Evolutionary conservation across 2,113 vertebrate species (phyloP), one percentile per base, ranked within the genome.

Genomic region (Thunnus thynnus): DNA sequence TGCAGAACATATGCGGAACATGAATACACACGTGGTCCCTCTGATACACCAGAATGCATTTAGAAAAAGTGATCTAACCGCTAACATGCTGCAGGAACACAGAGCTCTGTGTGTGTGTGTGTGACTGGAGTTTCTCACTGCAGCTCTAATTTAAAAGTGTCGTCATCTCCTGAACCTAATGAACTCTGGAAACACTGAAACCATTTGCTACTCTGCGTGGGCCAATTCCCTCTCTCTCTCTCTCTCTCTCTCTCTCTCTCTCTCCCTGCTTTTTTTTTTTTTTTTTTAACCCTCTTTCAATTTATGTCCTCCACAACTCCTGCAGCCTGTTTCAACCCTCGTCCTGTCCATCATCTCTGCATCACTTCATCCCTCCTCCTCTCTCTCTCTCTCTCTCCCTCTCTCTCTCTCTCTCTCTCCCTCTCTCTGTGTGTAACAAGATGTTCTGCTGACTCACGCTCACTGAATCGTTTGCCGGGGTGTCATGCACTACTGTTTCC

Each of bases 361-460:
- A 17, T 69, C 52, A n/a, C 46, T 48, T 41, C 76, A 36, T 30
- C 22, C 13, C 36, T n/a, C 22, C 22, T 64, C 50, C 61, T 20
- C 16, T 7, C 5, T 36, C 32, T 4, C 57, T 66, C 27, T 74
- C 41, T 68, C 52, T 25, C 47, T 76, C 52, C 61, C 67, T 71
- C 61, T 12, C 58, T 32, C 48, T 22, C 50, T 13, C 73, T n/a
- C 77, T 63, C 13, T 8, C 57, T 18, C 32, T 64, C 13, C 17
- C 48, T 47, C 13, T 51, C 30, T 54, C 44, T 48, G 8, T 9
- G 2, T 64, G 2, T 56, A 48, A 25, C 84, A 20, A 56, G 2
- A 27, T 62, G 66, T 92, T 93, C 79, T 94, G 93, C 94, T 90
- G 93, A 94, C 83, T 95, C 94, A 95, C 81, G 83, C 64, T 56